phyloP scores from a whole-genome alignment of 2,888 invertebrate genomes.

The Synergus japonicus region DNA sequence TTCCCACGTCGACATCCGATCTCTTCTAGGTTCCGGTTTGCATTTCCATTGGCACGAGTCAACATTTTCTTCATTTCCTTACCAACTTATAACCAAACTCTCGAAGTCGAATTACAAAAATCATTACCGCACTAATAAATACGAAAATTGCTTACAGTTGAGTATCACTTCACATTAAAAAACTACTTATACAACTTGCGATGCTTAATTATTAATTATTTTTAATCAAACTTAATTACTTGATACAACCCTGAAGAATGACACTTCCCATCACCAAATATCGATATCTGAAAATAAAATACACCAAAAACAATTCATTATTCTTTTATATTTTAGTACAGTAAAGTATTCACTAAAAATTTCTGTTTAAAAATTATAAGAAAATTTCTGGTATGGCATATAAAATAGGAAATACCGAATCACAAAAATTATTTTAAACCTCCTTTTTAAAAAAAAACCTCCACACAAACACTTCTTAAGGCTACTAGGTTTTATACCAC shows the following conservation, averaged over 20 bases:
- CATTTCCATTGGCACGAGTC: constrained; percentile 33
- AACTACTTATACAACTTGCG: constrained; percentile 1
- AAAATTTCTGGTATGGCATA: too few relatives aligned
- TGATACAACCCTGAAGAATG: background rate
- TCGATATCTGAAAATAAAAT: background rate
- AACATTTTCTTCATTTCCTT: constrained; percentile 19
- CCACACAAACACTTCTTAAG: background rate
- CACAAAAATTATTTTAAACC: background rate
- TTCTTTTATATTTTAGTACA: too few relatives aligned
- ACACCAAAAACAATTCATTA: background rate
- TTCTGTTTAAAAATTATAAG: too few relatives aligned
- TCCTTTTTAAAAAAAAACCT: background rate
- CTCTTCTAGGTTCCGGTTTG: constrained; percentile 44
- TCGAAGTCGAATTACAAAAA: background rate
- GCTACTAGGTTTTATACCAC: background rate
- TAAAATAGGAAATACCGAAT: background rate
- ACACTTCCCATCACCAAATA: background rate
- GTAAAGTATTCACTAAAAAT: too few relatives aligned
- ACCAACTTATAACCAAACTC: constrained; percentile 18
- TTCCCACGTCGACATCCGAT: constrained; percentile 46
- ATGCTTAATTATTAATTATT: background rate
- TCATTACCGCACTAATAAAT: background rate
- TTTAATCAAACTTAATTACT: background rate
- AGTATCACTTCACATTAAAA: background rate
- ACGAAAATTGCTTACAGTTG: background rate